Evolutionary conservation across 2,888 invertebrate species (phyloP).

Genomic region (Choristoneura rosaceana): DNA sequence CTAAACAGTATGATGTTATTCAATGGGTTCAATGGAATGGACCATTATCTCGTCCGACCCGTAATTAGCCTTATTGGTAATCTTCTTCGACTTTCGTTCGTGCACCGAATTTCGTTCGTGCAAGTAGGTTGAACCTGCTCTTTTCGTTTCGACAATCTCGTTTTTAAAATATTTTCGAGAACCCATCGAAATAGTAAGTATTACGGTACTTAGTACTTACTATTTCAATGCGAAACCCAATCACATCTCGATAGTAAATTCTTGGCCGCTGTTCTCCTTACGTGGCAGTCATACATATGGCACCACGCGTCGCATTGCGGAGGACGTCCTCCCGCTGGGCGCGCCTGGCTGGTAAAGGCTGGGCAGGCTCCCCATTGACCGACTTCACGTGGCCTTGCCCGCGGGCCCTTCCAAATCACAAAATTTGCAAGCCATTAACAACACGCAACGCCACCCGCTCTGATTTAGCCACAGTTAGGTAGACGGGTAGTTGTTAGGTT

Average conservation of each 20-base stretch:
- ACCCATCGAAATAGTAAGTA: no score
- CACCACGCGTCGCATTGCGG: slow-evolving; percentile 77
- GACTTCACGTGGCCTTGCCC: slow-evolving; percentile 72
- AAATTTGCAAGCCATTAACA: slow-evolving; percentile 65
- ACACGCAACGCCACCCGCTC: slow-evolving; percentile 55
- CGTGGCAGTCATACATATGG: slow-evolving; percentile 18
- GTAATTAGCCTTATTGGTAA: not conserved
- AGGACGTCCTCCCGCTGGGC: slow-evolving; percentile 70
- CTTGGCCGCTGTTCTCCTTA: not conserved
- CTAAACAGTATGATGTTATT: not conserved
- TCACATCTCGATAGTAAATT: slow-evolving; percentile 1
- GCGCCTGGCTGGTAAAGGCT: slow-evolving; percentile 76
- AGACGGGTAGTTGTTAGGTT: no score
- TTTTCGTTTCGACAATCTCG: no score
- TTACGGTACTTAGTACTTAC: no score
- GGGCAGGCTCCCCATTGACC: slow-evolving; percentile 79
- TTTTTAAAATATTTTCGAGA: not conserved
- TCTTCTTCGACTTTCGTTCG: not conserved
- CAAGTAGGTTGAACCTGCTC: not conserved
- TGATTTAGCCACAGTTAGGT: slow-evolving; percentile 28
- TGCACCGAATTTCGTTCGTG: not conserved
- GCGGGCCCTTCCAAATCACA: slow-evolving; percentile 61
- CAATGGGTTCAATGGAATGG: not conserved
- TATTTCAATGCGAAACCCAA: no score
- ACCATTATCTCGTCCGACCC: not conserved